Base-by-base conservation (phyloP, 2,888 invertebrate species). In the Cantharis rufa region DNA sequence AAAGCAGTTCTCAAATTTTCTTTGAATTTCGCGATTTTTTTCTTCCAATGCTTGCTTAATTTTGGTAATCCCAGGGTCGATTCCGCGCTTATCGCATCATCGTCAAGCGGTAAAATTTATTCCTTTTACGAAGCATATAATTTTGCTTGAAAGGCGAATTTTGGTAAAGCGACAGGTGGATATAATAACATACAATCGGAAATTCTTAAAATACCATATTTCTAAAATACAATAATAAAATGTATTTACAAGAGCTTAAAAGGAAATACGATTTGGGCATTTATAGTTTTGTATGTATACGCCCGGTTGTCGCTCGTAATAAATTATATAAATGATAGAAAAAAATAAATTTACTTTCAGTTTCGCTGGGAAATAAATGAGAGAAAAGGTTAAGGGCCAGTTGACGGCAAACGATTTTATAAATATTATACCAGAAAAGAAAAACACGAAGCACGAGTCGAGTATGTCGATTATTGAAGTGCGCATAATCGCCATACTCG, bases 391-490 rank as follows among this genome's bases (percentile, higher is more conserved):
- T 21, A 16, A 70, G 16, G 16, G 48, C 48, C 32, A 61, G 70
- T 21, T 66, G 27, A 24, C 13, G 71, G 75, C 66, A 70, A 76
- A 72, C 69, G 72, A 76, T 76, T 76, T 72, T 72, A 76, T 72
- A 76, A 76, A 72, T 76, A 76, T 76, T 76, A 69, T 69, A 76
- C 72, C 66, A n/a, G 69, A 69, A 11, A 63, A 15, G 71, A 74
- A 74, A 77, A 71, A 74, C 70, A 74, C 28, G 71, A 61, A 18
- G 18, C 48, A 66, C 64, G 64, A 21, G 24, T 24, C 16, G 64
- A 70, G 21, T 69, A 66, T 68, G 70, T 73, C 69, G 70, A 70
- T 72, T 72, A 76, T 72, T 76, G 48, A 76, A 72, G 72, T 64
- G 76, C 70, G 64, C 69, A 70, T 69, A 68, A 71, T 69, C 21